Evolutionary conservation across 35 echinoderm and acorn worm species (phyloP).

Genomic region (Stichopus chloronotus): DNA sequence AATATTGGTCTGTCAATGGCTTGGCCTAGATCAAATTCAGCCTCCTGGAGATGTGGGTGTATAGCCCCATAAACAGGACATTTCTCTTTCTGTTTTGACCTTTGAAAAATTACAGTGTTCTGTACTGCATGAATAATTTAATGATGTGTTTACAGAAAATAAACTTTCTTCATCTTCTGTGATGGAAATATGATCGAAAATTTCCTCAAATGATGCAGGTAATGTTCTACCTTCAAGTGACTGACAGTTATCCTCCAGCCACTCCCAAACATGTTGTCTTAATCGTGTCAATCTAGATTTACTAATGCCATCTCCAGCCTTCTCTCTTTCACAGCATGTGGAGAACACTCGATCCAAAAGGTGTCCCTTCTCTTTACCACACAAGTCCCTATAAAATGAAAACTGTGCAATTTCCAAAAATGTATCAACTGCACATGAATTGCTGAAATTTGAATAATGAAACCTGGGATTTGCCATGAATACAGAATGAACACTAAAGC

Average conservation of each 20-base stretch:
- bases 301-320: not conserved
- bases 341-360: not conserved
- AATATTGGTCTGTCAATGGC: not conserved
- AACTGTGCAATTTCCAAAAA: conserved; percentile 27
- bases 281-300: too few relatives aligned
- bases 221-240: not conserved
- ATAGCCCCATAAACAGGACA: not conserved
- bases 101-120: not conserved
- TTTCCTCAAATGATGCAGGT: not conserved
- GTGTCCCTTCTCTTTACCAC: not conserved
- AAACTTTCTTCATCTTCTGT: conserved; percentile 3
- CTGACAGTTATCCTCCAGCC: too few relatives aligned
- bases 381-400: not conserved
- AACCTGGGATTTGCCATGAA: conserved; percentile 14
- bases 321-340: not conserved
- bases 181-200: conserved; percentile 6
- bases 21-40: not conserved
- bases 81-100: not conserved
- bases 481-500: too few relatives aligned
- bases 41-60: conserved; percentile 18
- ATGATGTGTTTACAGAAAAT: conserved; percentile 20
- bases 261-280: too few relatives aligned
- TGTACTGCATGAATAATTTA: not conserved
- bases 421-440: conserved; percentile 24
- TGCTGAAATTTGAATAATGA: not conserved